Evolutionary conservation across 2,797 vertebrate genomes (phyloP).

Genomic region (Rhyacichthys aspro): DNA sequence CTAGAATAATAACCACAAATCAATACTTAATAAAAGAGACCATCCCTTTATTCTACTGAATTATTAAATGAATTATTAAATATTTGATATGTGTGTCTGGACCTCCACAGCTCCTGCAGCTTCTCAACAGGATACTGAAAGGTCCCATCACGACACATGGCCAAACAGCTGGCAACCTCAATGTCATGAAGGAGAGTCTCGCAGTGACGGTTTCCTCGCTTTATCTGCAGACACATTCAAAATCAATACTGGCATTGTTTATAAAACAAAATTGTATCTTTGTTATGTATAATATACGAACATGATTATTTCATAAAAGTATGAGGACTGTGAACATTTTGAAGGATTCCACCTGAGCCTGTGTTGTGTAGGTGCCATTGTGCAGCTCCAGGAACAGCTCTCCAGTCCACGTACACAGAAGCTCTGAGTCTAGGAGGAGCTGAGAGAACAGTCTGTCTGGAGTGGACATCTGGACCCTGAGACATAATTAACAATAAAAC

Average conservation of each 20-base stretch:
- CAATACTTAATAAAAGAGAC: background rate
- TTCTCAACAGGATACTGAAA: slow-evolving; percentile 86
- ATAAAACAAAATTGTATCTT: too few species aligned
- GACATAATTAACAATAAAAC: slow-evolving; percentile 19
- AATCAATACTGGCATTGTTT: background rate
- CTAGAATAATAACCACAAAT: slow-evolving; percentile 65
- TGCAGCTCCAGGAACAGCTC: slow-evolving; percentile 96
- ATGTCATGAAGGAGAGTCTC: slow-evolving; percentile 89
- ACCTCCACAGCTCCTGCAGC: slow-evolving; percentile 92
- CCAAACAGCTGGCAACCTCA: slow-evolving; percentile 88
- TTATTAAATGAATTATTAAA: slow-evolving; percentile 6
- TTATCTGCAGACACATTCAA: slow-evolving; percentile 84
- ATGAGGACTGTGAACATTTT: too few species aligned
- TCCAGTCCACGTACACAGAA: slow-evolving; percentile 91
- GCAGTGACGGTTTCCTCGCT: slow-evolving; percentile 90
- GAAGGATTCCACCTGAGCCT: slow-evolving; percentile 84
- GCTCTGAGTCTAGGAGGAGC: slow-evolving; percentile 79
- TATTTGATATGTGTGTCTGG: slow-evolving; percentile 9
- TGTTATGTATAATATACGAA: too few species aligned
- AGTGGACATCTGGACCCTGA: slow-evolving; percentile 86
- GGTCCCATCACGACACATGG: slow-evolving; percentile 62
- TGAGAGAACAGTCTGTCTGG: slow-evolving; percentile 84
- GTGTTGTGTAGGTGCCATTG: slow-evolving; percentile 93
- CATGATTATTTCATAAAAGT: too few species aligned
- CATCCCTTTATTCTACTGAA: background rate